Evolutionary conservation across 2,113 vertebrate species (phyloP), one percentile per base, ranked within the genome.

Genomic region (Calonectris borealis): DNA sequence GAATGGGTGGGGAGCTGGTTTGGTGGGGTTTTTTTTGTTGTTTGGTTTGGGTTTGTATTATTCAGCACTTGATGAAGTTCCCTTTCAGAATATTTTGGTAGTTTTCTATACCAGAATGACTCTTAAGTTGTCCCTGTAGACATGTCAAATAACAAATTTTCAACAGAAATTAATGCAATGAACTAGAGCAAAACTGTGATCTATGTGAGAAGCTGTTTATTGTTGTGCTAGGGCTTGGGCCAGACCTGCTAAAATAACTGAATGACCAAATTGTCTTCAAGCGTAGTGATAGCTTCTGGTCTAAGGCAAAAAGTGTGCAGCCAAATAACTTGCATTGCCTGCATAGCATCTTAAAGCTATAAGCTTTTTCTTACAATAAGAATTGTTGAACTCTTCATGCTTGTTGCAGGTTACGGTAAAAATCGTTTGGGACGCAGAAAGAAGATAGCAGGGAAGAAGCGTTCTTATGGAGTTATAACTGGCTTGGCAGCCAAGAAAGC

Each of bases 401-500:
- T 83, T 77, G 4, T 94, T 77, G 18, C 93, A 97, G 98, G 98
- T 95, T 98, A 98, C 88, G 98, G 98, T 83, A 98, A 98, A 76
- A 97, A 98, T 81, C 98, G 90, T 88, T 90, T 98, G 71, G 98
- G 96, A 13, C 97, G 81, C 66, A 96, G 98, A 91, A 98, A 98
- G 96, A 72, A 98, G 68, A 93, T 97, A n/a, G 86, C 97, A 13
- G 98, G 97, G 62, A 98, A 98, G 87, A 98, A 98, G 55, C 98
- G 98, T 57, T 97, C 98, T 77, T 99, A 99, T 0, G 98, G 99
- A 90, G 98, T 99, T 36, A 98, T 99, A 92, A 99, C 99, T 3
- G 99, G 99, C 12, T 98, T 99, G 95, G 99, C 99, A 38, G 99
- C 99, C 49, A 98, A 98, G 86, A 99, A 99, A 75, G 97, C 98